These are phyloP conservation scores for Holotrichia oblita DNA, from an alignment of 1,140 invertebrate species.

Conservation along the genomic window DNA sequence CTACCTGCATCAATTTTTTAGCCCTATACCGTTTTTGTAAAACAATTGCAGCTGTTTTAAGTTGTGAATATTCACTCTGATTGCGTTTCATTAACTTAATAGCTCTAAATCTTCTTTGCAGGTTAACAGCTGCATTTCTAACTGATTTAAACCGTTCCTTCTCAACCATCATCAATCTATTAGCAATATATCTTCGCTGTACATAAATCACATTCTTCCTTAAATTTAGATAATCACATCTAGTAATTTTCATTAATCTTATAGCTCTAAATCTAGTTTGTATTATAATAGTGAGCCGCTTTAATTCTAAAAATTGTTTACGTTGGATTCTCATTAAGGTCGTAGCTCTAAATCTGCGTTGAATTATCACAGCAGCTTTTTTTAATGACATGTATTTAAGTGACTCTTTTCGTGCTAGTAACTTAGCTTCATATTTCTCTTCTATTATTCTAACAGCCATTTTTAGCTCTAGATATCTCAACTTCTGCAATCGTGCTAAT, in stretches of 20 bases:
- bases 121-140: slow-evolving; percentile 56
- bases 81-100: slow-evolving; percentile 40
- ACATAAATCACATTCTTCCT: slow-evolving; percentile 50
- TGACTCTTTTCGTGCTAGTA: slow-evolving; percentile 45
- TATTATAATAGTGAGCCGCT: slow-evolving; percentile 62
- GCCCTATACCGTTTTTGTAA: slow-evolving; percentile 57
- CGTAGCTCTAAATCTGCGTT: slow-evolving; percentile 64
- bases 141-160: slow-evolving; percentile 52
- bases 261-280: slow-evolving; percentile 66
- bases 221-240: slow-evolving; percentile 46
- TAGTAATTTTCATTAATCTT: slow-evolving; percentile 41
- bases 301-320: slow-evolving; percentile 57
- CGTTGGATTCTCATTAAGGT: slow-evolving; percentile 57
- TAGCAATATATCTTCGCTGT: slow-evolving; percentile 47
- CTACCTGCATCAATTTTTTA: slow-evolving; percentile 49
- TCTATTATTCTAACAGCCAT: slow-evolving; percentile 58
- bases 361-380: slow-evolving; percentile 43
- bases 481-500: slow-evolving; percentile 46
- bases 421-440: slow-evolving; percentile 60
- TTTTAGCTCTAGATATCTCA: slow-evolving; percentile 37
- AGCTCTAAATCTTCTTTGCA: slow-evolving; percentile 62
- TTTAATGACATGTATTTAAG: slow-evolving; percentile 45
- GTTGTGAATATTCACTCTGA: slow-evolving; percentile 47
- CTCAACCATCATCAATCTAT: slow-evolving; percentile 46
- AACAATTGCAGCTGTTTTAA: slow-evolving; percentile 48